Evolutionary conservation across 2,888 invertebrate species (phyloP).

Genomic region (Tanytarsus gracilentus): DNA sequence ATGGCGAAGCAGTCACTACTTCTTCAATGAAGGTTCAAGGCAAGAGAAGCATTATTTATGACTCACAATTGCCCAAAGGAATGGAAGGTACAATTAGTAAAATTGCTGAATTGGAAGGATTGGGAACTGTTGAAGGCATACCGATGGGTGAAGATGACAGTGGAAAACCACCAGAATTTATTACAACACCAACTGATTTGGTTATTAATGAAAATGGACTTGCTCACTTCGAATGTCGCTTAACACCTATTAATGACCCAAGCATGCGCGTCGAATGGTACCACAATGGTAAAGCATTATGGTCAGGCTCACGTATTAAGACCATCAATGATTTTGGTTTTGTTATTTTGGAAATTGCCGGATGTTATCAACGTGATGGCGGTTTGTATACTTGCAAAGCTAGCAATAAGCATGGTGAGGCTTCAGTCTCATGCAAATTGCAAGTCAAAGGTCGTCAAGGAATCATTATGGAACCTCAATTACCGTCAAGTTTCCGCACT

Average conservation of each 20-base stretch:
- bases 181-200: constrained; percentile 77
- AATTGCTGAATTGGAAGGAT: constrained; percentile 83
- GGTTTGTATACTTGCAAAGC: constrained; percentile 90
- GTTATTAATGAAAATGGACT: constrained; percentile 76
- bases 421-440: constrained; percentile 75
- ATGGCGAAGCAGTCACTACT: constrained; percentile 84
- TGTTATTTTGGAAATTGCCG: constrained; percentile 90
- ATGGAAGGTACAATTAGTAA: constrained; percentile 92
- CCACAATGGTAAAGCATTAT: constrained; percentile 89
- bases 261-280: constrained; percentile 96
- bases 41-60: constrained; percentile 82
- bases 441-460: constrained; percentile 82
- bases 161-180: constrained; percentile 83
- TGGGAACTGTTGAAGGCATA: constrained; percentile 60
- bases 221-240: constrained; percentile 86
- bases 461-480: constrained; percentile 78
- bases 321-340: constrained; percentile 97
- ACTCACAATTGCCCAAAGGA: constrained; percentile 84
- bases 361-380: constrained; percentile 86
- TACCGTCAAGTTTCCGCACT: constrained; percentile 76
- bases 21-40: constrained; percentile 84
- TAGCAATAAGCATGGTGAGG: constrained; percentile 84
- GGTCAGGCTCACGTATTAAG: constrained; percentile 85
- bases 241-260: constrained; percentile 82
- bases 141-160: constrained; percentile 67